Base-by-base conservation (phyloP, 2,888 invertebrate species). In the Hesperia comma region DNA sequence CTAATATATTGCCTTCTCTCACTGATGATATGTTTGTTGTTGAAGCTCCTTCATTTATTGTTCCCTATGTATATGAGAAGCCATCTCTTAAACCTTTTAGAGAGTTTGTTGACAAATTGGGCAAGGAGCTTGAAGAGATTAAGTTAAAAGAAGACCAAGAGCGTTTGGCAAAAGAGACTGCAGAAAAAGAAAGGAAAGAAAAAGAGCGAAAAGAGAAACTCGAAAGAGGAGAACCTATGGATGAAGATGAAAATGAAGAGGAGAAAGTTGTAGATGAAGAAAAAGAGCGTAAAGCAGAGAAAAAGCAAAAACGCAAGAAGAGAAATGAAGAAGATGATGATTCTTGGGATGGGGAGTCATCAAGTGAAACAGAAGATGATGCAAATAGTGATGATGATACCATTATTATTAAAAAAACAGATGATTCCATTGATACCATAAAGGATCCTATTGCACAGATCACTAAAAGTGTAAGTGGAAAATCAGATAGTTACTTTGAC, bases 11-110 rank as follows among this genome's bases (percentile, higher is more conserved):
- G 77, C 97, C 97, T 15, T 96, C 97, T 14, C 88, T 98, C 21
- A 97, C 97, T 43, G 98, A 98, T 86, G 97, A 98, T 76, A 97
- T 98, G 96, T 98, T 96, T 88, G 97, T 98, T 26, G 96, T 98
- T 26, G 98, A 98, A 89, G 98, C 98, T 33, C 98, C 98, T 10
- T 97, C 97, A 43, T 98, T 98, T 81, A 98, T 98, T 84, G 98
- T 98, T 73, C 98, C 98, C 43, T 98, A 98, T 85, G 97, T 98
- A 14, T 98, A 98, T 88, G 98, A 98, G 85, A 98, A 98, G 84
- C 97, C 97, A 21, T 97, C 98, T 0, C 88, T 96, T 1, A 96
- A 96, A 79, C 96, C 96, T 70, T 94, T 98, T 70, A 95, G 95
- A 81, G 95, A 96, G 72, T 95, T 96, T 83, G 94, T 97, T 40